Conservation (phyloP, 2,888 invertebrate species). For the Suillia variegata region DNA sequence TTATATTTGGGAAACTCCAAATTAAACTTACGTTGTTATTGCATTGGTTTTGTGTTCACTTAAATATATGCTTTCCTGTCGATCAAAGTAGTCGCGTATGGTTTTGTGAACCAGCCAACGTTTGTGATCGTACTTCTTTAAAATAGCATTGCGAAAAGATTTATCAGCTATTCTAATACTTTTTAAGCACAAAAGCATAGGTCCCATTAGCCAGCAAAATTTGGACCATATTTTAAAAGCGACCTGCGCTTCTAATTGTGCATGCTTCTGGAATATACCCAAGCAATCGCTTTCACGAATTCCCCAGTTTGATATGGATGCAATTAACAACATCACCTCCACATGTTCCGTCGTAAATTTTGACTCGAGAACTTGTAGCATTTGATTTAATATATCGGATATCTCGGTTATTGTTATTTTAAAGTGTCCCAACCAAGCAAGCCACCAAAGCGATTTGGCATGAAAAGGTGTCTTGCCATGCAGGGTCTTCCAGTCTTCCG, state of each 20-base stretch:
- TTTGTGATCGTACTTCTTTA: slow-evolving; percentile 53
- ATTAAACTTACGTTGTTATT: slow-evolving; percentile 43
- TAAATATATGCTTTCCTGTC: slow-evolving; percentile 48
- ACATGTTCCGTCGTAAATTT: slow-evolving; percentile 72
- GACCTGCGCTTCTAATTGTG: slow-evolving; percentile 52
- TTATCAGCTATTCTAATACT: slow-evolving; percentile 58
- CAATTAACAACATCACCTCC: slow-evolving; percentile 71
- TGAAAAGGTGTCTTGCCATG: slow-evolving; percentile 57
- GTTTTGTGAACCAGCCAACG: slow-evolving; percentile 53
- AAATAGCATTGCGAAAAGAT: slow-evolving; percentile 50
- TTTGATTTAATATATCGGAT: slow-evolving; percentile 67
- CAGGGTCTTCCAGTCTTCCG: slow-evolving; percentile 52
- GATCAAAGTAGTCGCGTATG: slow-evolving; percentile 52
- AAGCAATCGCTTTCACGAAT: slow-evolving; percentile 77
- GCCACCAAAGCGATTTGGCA: slow-evolving; percentile 66
- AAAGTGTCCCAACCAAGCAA: slow-evolving; percentile 68
- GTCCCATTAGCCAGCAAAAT: slow-evolving; percentile 61
- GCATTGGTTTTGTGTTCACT: slow-evolving; percentile 24
- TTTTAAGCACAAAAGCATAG: slow-evolving; percentile 57
- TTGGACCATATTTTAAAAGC: slow-evolving; percentile 59
- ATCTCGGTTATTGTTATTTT: slow-evolving; percentile 65
- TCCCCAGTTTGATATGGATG: slow-evolving; percentile 78
- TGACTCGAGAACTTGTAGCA: slow-evolving; percentile 70
- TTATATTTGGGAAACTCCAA: too few species aligned
- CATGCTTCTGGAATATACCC: slow-evolving; percentile 53